These are phyloP conservation scores for Macrobrachium nipponense DNA, from an alignment of 1,140 invertebrate species.

Conservation along the genomic window DNA sequence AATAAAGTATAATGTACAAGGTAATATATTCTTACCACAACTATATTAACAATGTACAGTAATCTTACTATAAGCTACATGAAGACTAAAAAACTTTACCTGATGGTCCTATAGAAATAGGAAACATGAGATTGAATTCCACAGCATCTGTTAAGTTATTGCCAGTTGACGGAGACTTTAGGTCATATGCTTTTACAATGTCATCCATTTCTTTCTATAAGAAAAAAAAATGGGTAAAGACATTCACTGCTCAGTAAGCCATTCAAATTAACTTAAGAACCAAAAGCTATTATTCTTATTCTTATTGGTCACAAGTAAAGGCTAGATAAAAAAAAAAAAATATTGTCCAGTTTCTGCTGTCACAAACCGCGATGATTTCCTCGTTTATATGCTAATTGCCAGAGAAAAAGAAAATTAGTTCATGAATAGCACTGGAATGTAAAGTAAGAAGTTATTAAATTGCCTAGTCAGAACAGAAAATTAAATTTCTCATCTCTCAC, in stretches of 20 bases:
- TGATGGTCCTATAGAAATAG: slow-evolving; percentile 95
- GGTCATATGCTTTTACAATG: slow-evolving; percentile 86
- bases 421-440: no score
- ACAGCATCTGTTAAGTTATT: slow-evolving; percentile 95
- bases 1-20: no score
- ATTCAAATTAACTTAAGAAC: neutral
- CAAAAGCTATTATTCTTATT: neutral
- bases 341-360: neutral
- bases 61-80: neutral
- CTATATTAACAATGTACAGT: no score
- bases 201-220: slow-evolving; percentile 84
- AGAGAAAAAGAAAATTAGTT: no score
- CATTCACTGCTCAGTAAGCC: no score
- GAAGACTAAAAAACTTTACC: slow-evolving; percentile 71
- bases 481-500: no score
- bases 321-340: neutral
- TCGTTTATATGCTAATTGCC: no score
- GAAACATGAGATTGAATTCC: slow-evolving; percentile 99
- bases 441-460: no score
- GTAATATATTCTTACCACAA: no score
- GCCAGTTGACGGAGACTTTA: slow-evolving; percentile 94
- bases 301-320: no score
- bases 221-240: neutral
- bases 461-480: no score
- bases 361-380: no score